Evolutionary conservation across 2,888 invertebrate genomes (phyloP).

Genomic region (Xestia ashworthii): DNA sequence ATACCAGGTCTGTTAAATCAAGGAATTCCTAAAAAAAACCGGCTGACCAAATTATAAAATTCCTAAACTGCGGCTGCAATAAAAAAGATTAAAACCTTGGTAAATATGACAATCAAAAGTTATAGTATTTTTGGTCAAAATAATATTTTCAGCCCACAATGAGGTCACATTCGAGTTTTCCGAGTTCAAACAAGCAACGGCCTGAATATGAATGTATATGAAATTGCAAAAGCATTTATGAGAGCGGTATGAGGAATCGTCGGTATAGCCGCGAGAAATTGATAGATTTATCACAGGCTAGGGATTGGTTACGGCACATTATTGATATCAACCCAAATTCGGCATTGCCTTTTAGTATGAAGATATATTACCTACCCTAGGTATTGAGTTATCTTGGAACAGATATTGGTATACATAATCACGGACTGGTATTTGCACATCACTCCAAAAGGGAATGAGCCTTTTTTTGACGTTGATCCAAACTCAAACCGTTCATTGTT

Average conservation of each 20-base stretch:
- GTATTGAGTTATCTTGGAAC: constrained; percentile 36
- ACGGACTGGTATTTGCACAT: constrained; percentile 38
- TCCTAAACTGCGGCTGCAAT: neutral
- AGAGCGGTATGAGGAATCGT: constrained; percentile 46
- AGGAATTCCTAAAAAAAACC: neutral
- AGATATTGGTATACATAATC: constrained; percentile 33
- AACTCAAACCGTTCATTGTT: constrained; percentile 15
- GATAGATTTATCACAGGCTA: constrained; percentile 62
- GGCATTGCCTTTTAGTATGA: constrained; percentile 47
- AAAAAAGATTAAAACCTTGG: neutral
- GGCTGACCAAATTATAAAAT: neutral
- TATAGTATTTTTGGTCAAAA: constrained; percentile 20
- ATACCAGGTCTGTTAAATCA: neutral
- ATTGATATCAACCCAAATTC: constrained; percentile 57
- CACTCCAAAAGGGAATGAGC: constrained; percentile 11
- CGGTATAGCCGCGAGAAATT: constrained; percentile 58
- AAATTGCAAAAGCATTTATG: constrained; percentile 54
- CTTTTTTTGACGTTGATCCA: constrained; percentile 18
- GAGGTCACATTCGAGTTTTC: constrained; percentile 39
- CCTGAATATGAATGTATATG: constrained; percentile 47
- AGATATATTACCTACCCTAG: constrained; percentile 40
- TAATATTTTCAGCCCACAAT: constrained; percentile 10
- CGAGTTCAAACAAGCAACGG: constrained; percentile 43
- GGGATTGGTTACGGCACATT: constrained; percentile 60
- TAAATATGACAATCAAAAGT: neutral